phyloP scores from a whole-genome alignment of 2,888 invertebrate genomes.

The Epinotia demarniana region DNA sequence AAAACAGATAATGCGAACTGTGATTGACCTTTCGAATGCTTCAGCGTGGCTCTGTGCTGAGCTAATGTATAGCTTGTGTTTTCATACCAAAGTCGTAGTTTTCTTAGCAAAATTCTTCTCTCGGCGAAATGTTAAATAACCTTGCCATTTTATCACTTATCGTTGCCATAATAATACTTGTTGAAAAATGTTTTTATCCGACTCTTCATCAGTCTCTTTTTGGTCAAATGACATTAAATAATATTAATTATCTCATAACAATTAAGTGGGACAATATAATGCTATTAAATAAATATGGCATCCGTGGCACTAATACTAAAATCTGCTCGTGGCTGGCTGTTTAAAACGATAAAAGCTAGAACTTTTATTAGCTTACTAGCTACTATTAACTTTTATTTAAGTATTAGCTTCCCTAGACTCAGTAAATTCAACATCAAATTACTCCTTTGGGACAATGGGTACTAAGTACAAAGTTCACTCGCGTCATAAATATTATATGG shows the following conservation, averaged over 20 bases:
- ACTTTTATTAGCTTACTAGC: background rate
- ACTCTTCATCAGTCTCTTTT: background rate
- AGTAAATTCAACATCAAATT: background rate
- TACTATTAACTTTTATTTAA: too few species aligned
- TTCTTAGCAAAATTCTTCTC: background rate
- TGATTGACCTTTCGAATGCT: constrained; percentile 1
- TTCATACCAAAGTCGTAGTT: background rate
- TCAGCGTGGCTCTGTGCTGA: background rate
- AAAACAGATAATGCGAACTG: background rate
- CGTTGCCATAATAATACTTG: too few species aligned
- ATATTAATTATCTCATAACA: background rate
- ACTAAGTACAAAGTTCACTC: background rate
- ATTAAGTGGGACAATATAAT: background rate
- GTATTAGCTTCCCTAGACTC: background rate
- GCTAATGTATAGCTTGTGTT: background rate
- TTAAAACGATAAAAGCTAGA: constrained; percentile 5
- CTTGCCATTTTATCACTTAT: too few species aligned
- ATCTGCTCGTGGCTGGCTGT: constrained; percentile 1
- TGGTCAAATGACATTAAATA: background rate
- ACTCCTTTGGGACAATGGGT: background rate
- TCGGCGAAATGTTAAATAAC: background rate
- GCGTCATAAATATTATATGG: background rate
- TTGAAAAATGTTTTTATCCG: too few species aligned
- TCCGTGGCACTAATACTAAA: constrained; percentile 11
- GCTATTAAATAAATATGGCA: background rate